phyloP scores from a whole-genome alignment of 1,140 invertebrate species.

The Pseudomyrmex cubaensis region DNA sequence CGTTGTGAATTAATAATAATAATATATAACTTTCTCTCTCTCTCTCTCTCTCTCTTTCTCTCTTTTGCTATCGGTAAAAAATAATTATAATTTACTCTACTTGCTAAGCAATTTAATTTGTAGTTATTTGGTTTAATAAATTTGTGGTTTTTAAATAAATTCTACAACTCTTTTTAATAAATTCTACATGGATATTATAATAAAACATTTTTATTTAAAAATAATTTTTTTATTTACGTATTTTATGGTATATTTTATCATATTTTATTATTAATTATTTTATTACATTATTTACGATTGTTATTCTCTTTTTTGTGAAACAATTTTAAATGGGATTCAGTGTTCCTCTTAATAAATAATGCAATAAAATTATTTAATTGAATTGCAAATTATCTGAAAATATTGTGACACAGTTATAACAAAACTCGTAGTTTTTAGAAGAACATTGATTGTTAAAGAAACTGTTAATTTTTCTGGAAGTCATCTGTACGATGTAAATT shows the following conservation, averaged over 20 bases:
- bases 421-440: too few species aligned
- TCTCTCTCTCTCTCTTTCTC: background rate
- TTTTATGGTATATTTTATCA: too few species aligned
- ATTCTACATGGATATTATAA: background rate
- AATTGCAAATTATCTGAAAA: too few species aligned
- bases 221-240: too few species aligned
- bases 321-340: too few species aligned
- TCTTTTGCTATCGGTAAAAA: background rate
- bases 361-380: too few species aligned
- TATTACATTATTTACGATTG: too few species aligned
- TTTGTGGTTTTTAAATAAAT: background rate
- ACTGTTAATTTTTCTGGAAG: slow-evolving; percentile 25
- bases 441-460: background rate
- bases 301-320: too few species aligned
- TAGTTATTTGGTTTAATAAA: background rate
- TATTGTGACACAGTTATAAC: background rate
- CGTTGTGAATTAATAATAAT: background rate
- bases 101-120: background rate
- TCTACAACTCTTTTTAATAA: background rate
- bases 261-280: background rate
- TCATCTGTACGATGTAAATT: slow-evolving; percentile 65
- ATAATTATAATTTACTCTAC: background rate
- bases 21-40: background rate
- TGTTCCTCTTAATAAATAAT: too few species aligned
- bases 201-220: too few species aligned